Conservation (phyloP, 2,113 vertebrate species). For the Gorsachius goisagi region DNA sequence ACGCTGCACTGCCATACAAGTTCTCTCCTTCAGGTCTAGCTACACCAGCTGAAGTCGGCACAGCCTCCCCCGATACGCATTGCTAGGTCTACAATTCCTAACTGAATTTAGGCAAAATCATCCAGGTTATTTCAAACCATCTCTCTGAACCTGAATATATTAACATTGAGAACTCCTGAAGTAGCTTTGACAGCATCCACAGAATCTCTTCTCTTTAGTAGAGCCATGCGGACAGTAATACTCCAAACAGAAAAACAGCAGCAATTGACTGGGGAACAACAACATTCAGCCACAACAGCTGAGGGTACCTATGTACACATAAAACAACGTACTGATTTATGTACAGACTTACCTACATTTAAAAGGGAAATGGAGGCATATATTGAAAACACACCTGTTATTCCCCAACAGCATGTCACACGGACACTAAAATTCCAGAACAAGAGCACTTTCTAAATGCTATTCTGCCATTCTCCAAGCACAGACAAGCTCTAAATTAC, state of each 20-base stretch:
- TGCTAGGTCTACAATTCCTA: not conserved
- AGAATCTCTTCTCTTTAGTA: not conserved
- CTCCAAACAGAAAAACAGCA: not conserved
- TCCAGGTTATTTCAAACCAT: not conserved
- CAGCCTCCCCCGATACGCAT: not conserved
- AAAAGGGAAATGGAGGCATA: not conserved
- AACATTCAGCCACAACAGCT: not conserved
- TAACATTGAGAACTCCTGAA: not conserved
- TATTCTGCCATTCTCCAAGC: not conserved
- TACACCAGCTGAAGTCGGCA: not conserved
- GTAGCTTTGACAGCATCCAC: not conserved
- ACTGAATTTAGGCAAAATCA: not conserved
- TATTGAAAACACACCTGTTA: not conserved
- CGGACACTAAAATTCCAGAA: not conserved
- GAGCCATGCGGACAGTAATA: not conserved
- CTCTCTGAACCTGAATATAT: not conserved
- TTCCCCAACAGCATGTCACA: not conserved
- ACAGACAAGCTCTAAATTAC: not conserved
- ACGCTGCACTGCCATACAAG: not conserved
- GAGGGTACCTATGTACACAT: not conserved
- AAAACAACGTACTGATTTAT: not conserved
- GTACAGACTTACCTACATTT: not conserved
- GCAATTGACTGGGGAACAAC: not conserved
- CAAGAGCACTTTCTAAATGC: not conserved
- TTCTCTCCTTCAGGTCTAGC: not conserved